Conservation (phyloP, 1,140 invertebrate genomes). For the Patella vulgata region DNA sequence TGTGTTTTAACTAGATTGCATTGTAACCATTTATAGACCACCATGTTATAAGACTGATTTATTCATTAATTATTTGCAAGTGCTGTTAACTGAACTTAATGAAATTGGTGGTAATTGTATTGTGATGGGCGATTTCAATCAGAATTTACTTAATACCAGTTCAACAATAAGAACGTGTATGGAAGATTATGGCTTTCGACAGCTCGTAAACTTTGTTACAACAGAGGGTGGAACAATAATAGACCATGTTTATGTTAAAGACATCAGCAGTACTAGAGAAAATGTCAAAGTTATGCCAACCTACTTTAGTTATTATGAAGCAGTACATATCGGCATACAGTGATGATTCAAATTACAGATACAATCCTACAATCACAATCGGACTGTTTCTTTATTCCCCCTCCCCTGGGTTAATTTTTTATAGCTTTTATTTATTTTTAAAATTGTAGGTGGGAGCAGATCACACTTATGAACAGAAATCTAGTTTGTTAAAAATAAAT, state of each 20-base stretch:
- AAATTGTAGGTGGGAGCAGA: too few species aligned
- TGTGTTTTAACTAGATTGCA: too few species aligned
- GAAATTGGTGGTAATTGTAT: not conserved
- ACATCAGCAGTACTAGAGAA: not conserved
- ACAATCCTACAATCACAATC: too few species aligned
- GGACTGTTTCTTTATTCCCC: too few species aligned
- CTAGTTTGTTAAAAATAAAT: too few species aligned
- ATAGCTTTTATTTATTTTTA: too few species aligned
- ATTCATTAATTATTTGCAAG: conserved; percentile 1
- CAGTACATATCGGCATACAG: conserved; percentile 1
- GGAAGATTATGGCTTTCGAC: conserved; percentile 8
- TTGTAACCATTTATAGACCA: conserved; percentile 18
- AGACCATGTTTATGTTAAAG: conserved; percentile 15
- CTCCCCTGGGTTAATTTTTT: too few species aligned
- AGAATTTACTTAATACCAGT: not conserved
- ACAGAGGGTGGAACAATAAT: conserved; percentile 11
- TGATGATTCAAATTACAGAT: too few species aligned
- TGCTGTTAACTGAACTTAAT: not conserved
- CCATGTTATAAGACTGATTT: conserved; percentile 3
- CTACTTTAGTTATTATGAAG: conserved; percentile 27
- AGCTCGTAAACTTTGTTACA: conserved; percentile 7
- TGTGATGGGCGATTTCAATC: conserved; percentile 27
- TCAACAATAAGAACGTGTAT: not conserved
- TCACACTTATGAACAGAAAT: too few species aligned
- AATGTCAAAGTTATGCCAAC: conserved; percentile 6